phyloP scores from a whole-genome alignment of 2,888 invertebrate species.

The Antitype chi region DNA sequence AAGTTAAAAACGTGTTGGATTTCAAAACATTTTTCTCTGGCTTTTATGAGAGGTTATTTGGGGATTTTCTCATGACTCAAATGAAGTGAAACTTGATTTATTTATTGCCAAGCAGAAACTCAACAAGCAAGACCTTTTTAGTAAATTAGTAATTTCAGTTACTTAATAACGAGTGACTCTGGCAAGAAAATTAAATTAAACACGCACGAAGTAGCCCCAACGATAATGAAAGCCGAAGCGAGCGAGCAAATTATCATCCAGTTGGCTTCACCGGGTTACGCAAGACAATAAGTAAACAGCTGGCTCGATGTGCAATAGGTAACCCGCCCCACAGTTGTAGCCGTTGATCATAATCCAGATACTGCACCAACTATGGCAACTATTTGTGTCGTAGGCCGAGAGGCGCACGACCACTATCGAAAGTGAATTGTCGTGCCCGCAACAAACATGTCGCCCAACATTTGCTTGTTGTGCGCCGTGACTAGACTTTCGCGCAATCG shows the following conservation, averaged over 20 bases:
- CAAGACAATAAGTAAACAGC: conserved; percentile 87
- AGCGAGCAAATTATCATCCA: conserved; percentile 86
- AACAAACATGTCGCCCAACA: conserved; percentile 80
- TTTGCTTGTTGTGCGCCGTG: conserved; percentile 77
- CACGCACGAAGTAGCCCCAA: conserved; percentile 85
- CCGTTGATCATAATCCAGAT: conserved; percentile 87
- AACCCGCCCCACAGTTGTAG: conserved; percentile 82
- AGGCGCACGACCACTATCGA: conserved; percentile 86
- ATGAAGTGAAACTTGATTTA: conserved; percentile 36
- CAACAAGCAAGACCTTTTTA: conserved; percentile 61
- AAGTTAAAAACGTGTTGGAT: not conserved
- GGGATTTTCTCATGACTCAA: not conserved
- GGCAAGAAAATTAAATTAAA: conserved; percentile 85
- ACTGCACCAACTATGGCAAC: conserved; percentile 82
- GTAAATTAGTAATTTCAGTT: conserved; percentile 73
- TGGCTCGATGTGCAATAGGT: conserved; percentile 85
- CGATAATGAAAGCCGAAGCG: conserved; percentile 85
- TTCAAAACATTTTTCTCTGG: not conserved
- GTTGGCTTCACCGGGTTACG: conserved; percentile 87
- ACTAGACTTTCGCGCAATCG: conserved; percentile 82
- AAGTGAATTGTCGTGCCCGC: conserved; percentile 86
- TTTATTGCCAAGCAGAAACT: conserved; percentile 33
- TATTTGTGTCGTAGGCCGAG: conserved; percentile 84
- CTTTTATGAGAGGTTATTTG: not conserved
- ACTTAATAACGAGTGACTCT: conserved; percentile 73